Evolutionary conservation across 2,797 vertebrate species (phyloP).

Genomic region (Staurois parvus): DNA sequence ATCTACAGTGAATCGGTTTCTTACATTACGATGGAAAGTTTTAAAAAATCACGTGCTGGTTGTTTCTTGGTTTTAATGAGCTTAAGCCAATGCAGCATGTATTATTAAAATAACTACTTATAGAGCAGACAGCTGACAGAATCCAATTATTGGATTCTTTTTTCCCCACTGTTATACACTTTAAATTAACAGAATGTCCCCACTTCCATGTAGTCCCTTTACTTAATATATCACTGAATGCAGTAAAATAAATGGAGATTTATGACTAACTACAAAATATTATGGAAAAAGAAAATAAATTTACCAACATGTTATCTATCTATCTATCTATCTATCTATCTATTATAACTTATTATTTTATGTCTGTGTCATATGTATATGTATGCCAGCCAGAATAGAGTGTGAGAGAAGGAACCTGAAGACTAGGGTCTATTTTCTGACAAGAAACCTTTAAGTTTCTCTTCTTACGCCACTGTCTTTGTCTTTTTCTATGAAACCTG

Average conservation of each 20-base stretch:
- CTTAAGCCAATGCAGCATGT: background rate
- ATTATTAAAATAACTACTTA: slow-evolving; percentile 14
- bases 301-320: no score
- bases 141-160: background rate
- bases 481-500: no score
- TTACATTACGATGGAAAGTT: slow-evolving; percentile 23
- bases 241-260: background rate
- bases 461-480: no score
- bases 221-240: background rate
- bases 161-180: background rate
- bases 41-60: slow-evolving; percentile 4
- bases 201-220: background rate
- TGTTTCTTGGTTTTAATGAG: slow-evolving; percentile 2
- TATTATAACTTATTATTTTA: no score
- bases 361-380: no score
- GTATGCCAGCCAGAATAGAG: no score
- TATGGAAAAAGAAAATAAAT: background rate
- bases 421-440: no score
- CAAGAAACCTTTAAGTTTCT: no score
- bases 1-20: slow-evolving; percentile 6
- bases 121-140: background rate
- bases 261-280: background rate
- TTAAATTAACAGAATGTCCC: background rate
- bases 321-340: no score
- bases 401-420: no score